phyloP scores from a whole-genome alignment of 2,113 vertebrate species.

The Cacatua alba region DNA sequence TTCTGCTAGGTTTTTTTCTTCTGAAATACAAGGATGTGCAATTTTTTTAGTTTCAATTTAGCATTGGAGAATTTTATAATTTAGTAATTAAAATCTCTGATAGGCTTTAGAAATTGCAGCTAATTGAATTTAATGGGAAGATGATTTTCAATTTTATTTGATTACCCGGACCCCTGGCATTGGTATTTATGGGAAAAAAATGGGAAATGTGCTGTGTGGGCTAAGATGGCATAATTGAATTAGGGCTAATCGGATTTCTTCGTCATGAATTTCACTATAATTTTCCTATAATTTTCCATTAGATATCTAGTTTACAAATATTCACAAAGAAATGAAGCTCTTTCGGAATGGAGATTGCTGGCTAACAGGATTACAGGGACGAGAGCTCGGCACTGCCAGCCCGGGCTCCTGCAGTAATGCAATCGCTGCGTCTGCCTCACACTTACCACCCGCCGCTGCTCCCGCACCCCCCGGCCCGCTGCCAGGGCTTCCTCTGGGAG shows the following conservation, averaged over 20 bases:
- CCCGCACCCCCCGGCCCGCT: slow-evolving; percentile 59
- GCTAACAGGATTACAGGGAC: slow-evolving; percentile 98
- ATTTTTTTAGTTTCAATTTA: slow-evolving; percentile 98
- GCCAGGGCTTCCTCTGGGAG: background rate
- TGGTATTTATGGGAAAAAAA: slow-evolving; percentile 99
- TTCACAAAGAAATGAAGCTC: slow-evolving; percentile 96
- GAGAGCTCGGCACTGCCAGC: slow-evolving; percentile 82
- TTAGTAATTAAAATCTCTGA: slow-evolving; percentile 99
- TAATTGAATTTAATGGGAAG: slow-evolving; percentile 99
- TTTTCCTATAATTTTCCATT: slow-evolving; percentile 99
- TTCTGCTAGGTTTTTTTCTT: slow-evolving; percentile 80
- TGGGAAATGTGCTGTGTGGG: slow-evolving; percentile 99
- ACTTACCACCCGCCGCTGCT: slow-evolving; percentile 72
- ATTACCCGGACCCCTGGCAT: slow-evolving; percentile 99
- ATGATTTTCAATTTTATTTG: slow-evolving; percentile 99
- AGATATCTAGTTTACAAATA: slow-evolving; percentile 99
- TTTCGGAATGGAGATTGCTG: slow-evolving; percentile 99
- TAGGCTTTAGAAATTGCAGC: slow-evolving; percentile 99
- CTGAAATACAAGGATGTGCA: slow-evolving; percentile 91
- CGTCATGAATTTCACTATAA: slow-evolving; percentile 99
- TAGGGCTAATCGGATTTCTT: slow-evolving; percentile 99
- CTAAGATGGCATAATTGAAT: slow-evolving; percentile 99
- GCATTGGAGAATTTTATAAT: slow-evolving; percentile 99
- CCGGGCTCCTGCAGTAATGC: slow-evolving; percentile 77
- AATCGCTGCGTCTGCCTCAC: slow-evolving; percentile 77